A percentile compares a stretch with the other conserved stretches of the same genome.
phyloP scores from a whole-genome alignment of 2,888 invertebrate genomes.

The Stegophylla sp. region DNA sequence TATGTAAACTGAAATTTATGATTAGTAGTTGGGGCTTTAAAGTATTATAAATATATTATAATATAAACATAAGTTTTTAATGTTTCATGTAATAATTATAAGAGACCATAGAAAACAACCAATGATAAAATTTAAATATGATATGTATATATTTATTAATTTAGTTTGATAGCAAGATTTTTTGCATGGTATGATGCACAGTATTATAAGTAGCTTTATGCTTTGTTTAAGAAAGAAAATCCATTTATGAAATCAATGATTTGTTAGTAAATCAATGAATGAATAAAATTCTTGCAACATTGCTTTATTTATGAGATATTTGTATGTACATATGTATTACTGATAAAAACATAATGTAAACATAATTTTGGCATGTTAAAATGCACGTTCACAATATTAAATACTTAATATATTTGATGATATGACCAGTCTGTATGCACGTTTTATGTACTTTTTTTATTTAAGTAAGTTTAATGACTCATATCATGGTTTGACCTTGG shows the following conservation, averaged over 20 bases:
- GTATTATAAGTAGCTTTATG: conserved; percentile 21
- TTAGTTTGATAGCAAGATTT: background rate
- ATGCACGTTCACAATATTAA: conserved; percentile 24
- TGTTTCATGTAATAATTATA: too few relatives aligned
- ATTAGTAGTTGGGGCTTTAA: too few relatives aligned
- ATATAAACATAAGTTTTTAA: too few relatives aligned
- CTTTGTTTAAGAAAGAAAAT: conserved; percentile 15
- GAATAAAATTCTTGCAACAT: background rate
- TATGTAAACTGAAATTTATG: too few relatives aligned
- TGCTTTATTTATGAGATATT: conserved; percentile 8
- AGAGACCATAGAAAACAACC: too few relatives aligned
- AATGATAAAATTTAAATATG: too few relatives aligned
- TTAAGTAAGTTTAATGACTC: conserved; percentile 12
- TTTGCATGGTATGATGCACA: conserved; percentile 20
- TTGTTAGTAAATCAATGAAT: too few relatives aligned
- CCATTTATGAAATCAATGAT: background rate
- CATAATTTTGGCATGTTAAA: conserved; percentile 28
- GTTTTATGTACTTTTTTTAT: conserved; percentile 10
- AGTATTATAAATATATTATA: too few relatives aligned
- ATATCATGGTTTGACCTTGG: conserved; percentile 2
- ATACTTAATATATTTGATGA: background rate
- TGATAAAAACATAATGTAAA: background rate
- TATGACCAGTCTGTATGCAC: conserved; percentile 8
- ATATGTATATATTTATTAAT: background rate
- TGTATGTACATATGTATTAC: background rate